These are phyloP conservation scores for Malurus alboscapulatus DNA, from an alignment of 2,113 vertebrate genomes.

Conservation along the genomic window DNA sequence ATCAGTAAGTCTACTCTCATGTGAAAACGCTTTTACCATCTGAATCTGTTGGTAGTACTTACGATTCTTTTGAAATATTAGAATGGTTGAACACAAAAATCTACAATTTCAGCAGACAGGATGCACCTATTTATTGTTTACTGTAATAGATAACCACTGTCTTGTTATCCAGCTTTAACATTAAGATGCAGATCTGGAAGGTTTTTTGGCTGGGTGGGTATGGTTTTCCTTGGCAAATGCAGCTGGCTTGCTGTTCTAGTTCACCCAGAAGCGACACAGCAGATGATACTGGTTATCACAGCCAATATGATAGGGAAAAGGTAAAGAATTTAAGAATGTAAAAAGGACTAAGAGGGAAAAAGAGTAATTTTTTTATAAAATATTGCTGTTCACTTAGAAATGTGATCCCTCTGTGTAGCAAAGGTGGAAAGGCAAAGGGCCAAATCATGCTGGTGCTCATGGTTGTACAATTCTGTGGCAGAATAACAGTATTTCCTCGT, in stretches of 20 bases:
- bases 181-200: neutral
- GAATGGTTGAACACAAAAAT: neutral
- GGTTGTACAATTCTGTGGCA: neutral
- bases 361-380: neutral
- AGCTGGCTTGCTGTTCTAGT: neutral
- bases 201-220: neutral
- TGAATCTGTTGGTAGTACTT: neutral
- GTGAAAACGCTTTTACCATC: neutral
- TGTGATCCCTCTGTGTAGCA: neutral
- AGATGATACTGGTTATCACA: neutral
- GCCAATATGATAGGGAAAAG: neutral
- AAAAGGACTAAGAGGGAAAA: neutral
- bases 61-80: neutral
- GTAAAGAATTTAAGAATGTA: neutral
- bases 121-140: neutral
- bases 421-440: neutral
- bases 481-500: accelerated
- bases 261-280: neutral
- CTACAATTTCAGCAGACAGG: neutral
- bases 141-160: neutral
- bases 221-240: neutral
- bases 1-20: neutral
- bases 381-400: neutral
- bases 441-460: neutral
- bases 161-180: neutral